A percentile compares a stretch with the other conserved stretches of the same genome.
Evolutionary conservation across 2,113 vertebrate genomes (phyloP).

Genomic region (Cavia aperea): DNA sequence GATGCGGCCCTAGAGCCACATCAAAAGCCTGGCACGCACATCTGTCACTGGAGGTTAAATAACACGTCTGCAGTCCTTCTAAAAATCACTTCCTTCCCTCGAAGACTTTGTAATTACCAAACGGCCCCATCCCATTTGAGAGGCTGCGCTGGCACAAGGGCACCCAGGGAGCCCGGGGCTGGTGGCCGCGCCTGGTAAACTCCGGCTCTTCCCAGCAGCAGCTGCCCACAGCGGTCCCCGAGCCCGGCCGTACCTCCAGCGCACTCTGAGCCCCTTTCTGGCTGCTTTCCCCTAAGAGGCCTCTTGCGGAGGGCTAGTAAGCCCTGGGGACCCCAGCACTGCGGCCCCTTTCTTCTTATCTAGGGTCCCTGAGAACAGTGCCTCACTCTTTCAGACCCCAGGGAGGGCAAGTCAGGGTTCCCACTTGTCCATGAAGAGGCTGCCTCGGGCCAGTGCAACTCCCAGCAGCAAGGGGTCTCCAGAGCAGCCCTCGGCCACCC

Average conservation of each 20-base stretch:
- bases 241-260: not conserved
- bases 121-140: not conserved
- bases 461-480: conserved; percentile 17
- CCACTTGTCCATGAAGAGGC: conserved; percentile 37
- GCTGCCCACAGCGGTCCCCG: not conserved
- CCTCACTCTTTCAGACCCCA: not conserved
- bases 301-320: not conserved
- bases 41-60: not conserved
- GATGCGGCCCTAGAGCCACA: not conserved
- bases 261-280: not conserved
- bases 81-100: conserved; percentile 16
- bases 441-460: conserved; percentile 32
- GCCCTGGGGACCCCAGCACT: not conserved
- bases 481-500: not conserved
- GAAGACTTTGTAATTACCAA: not conserved
- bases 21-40: not conserved
- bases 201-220: accelerated
- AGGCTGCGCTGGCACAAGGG: not conserved
- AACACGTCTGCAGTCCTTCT: not conserved
- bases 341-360: accelerated
- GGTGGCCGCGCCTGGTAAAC: not conserved
- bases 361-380: not conserved
- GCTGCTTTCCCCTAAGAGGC: not conserved
- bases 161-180: not conserved
- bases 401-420: conserved; percentile 63